Percentiles rank a stretch among this genome's conserved stretches.
phyloP scores from a whole-genome alignment of 1,140 invertebrate species.

The Diabrotica undecimpunctata region DNA sequence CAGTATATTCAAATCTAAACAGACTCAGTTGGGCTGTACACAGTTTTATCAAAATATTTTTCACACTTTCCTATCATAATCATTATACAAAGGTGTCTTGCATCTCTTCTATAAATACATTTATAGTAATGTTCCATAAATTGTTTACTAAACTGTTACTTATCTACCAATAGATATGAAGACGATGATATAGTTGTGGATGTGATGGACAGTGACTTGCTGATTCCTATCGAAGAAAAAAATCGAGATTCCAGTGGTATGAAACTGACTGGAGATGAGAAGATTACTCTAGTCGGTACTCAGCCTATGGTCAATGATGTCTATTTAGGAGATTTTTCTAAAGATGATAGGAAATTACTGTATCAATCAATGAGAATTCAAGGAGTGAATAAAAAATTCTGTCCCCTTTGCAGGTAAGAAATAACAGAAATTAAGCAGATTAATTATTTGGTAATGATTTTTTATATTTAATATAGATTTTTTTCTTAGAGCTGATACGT shows the following conservation, averaged over 20 bases:
- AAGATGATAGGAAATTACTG: conserved; percentile 38
- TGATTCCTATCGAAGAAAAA: conserved; percentile 31
- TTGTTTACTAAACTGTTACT: no score
- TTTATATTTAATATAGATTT: no score
- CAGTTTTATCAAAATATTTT: no score
- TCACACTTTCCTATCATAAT: no score
- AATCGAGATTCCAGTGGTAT: conserved; percentile 13
- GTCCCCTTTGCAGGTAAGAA: conserved; percentile 37
- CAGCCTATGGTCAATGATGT: conserved; percentile 38
- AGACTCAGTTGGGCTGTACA: no score
- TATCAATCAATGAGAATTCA: conserved; percentile 39
- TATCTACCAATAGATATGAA: conserved; percentile 9
- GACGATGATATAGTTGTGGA: conserved; percentile 25
- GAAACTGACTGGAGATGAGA: conserved; percentile 26
- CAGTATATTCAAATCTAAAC: no score
- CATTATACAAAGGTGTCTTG: no score
- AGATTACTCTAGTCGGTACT: conserved; percentile 27
- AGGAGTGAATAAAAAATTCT: conserved; percentile 44
- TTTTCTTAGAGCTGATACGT: no score
- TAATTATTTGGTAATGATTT: no score
- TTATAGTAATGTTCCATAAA: no score
- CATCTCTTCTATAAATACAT: no score
- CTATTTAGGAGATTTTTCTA: conserved; percentile 37
- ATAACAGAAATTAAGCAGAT: no score
- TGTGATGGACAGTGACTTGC: conserved; percentile 25